Base-by-base conservation (phyloP, 2,113 vertebrate genomes). In the Nesospiza acunhae region DNA sequence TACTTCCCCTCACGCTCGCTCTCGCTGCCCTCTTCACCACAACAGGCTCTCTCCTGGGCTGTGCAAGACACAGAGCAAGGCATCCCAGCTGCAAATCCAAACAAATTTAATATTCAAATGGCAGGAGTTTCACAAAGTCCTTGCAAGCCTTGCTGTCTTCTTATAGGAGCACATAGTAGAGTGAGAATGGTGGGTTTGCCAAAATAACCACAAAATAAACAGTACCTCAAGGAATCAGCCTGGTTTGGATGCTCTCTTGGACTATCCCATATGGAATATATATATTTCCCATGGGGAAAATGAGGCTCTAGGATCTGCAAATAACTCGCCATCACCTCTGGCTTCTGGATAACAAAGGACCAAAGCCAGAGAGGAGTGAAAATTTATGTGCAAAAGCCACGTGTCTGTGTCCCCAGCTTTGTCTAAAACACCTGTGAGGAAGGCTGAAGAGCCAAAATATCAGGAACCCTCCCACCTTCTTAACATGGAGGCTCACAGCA, bases 81-180 rank as follows among this genome's bases (percentile, higher is more conserved):
- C 15, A 52, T 31, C 15, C 50, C 5, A 4, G 26, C 18, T 88
- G 46, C 31, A 90, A 83, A 46, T 16, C 55, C 52, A 69, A 26
- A 37, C 30, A 9, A 17, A 7, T 11, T 15, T 13, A 10, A 35
- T 21, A 15, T 47, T 63, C 66, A 63, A 75, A 55, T 3, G 24
- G 31, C 53, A 47, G 16, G 39, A 59, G 18, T 27, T 39, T 35
- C 44, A 74, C 33, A 82, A 13, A 41, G n/a, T 19, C 33, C 66
- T 69, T 19, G 47, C 13, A 58, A 56, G 59, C 27, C 26, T 53
- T 35, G 30, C 39, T 31, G 19, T 15, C 28, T 46, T 76, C 63
- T 44, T 39, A 33, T 0, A 64, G 66, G 72, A 79, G 35, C 19
- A 46, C 0, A 0, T 0, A 9, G 49, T 1, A 8, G 4, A 35